A percentile compares a stretch with the other conserved stretches of the same genome.
Evolutionary conservation across 2,888 invertebrate genomes (phyloP).

Genomic region (Agriopis marginaria): DNA sequence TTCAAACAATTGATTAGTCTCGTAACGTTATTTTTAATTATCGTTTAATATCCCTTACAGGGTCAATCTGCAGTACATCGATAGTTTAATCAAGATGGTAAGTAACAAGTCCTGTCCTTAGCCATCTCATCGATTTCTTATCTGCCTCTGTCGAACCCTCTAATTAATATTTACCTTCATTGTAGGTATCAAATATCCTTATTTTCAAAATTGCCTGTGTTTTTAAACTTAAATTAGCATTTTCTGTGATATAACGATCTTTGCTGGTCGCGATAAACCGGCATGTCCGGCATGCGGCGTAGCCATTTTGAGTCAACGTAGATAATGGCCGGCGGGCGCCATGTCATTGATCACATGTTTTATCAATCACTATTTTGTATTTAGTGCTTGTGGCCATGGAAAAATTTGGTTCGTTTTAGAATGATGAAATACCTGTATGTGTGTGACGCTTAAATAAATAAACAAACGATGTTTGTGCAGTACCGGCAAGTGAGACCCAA

Average conservation of each 20-base stretch:
- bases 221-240: not conserved
- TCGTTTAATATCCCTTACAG: constrained; percentile 9
- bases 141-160: not conserved
- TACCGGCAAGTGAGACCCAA: constrained; percentile 43
- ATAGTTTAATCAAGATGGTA: constrained; percentile 31
- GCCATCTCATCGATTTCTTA: constrained; percentile 15
- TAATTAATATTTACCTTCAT: not conserved
- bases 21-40: not conserved
- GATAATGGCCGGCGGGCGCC: constrained; percentile 72
- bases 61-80: constrained; percentile 29
- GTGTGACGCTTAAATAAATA: constrained; percentile 62
- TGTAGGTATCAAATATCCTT: not conserved
- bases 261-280: constrained; percentile 1
- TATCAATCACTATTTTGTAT: constrained; percentile 19
- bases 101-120: constrained; percentile 1
- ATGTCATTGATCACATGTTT: constrained; percentile 75
- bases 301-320: constrained; percentile 74
- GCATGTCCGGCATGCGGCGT: constrained; percentile 67
- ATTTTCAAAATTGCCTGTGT: not conserved
- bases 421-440: not conserved
- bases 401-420: not conserved
- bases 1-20: not conserved
- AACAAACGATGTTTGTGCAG: constrained; percentile 31
- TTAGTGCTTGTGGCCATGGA: not conserved
- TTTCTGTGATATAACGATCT: not conserved